phyloP scores from a whole-genome alignment of 2,888 invertebrate genomes.

The Chorisops tibialis region DNA sequence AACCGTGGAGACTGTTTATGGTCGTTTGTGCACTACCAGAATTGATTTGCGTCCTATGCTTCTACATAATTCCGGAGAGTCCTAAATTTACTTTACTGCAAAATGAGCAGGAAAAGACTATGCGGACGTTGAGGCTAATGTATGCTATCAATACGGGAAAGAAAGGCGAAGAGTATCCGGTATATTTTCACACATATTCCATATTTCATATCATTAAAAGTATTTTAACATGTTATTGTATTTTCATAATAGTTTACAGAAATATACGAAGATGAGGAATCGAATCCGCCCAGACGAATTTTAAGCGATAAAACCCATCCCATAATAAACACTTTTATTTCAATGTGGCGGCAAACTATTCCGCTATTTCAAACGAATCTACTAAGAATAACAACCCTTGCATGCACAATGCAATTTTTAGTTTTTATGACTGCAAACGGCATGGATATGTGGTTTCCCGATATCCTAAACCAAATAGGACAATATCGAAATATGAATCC shows the following conservation, averaged over 20 bases:
- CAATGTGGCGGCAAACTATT: slow-evolving; percentile 47
- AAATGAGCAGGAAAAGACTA: slow-evolving; percentile 40
- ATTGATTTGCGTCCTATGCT: slow-evolving; percentile 41
- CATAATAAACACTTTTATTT: slow-evolving; percentile 34
- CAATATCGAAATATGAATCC: slow-evolving; percentile 42
- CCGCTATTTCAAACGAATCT: slow-evolving; percentile 45
- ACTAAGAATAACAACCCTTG: slow-evolving; percentile 41
- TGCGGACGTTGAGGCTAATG: slow-evolving; percentile 41
- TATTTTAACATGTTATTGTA: slow-evolving; percentile 17
- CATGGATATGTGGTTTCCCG: slow-evolving; percentile 49
- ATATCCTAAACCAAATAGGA: slow-evolving; percentile 44
- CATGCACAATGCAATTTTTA: slow-evolving; percentile 45
- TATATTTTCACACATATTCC: slow-evolving; percentile 25
- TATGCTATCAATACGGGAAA: slow-evolving; percentile 41
- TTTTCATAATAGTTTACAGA: too few species aligned
- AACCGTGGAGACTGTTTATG: slow-evolving; percentile 48
- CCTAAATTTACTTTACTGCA: slow-evolving; percentile 45
- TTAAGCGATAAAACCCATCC: slow-evolving; percentile 7
- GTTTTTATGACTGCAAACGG: slow-evolving; percentile 45
- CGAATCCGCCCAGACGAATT: not conserved
- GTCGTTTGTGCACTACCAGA: slow-evolving; percentile 45
- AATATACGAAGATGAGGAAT: slow-evolving; percentile 16
- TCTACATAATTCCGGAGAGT: slow-evolving; percentile 46
- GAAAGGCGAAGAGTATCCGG: slow-evolving; percentile 37
- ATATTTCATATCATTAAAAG: not conserved